A percentile compares a stretch with the other conserved stretches of the same genome.
phyloP scores from a whole-genome alignment of 1,140 invertebrate genomes.

The Panonychus citri region DNA sequence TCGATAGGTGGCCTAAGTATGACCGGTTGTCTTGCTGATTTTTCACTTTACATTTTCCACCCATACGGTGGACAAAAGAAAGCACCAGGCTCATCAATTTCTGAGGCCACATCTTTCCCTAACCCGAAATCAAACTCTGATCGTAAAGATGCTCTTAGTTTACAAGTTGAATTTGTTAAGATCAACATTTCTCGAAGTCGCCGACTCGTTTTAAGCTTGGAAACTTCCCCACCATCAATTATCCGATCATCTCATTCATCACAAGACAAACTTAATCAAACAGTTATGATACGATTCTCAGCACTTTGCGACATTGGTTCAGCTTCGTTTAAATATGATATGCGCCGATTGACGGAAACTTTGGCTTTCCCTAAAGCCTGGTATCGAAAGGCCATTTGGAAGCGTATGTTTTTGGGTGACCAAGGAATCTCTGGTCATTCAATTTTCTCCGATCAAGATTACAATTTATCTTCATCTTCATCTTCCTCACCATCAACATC shows the following conservation, averaged over 20 bases:
- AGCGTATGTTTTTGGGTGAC: conserved; percentile 78
- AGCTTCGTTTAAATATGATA: conserved; percentile 97
- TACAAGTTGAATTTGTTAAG: conserved; percentile 92
- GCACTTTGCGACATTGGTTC: conserved; percentile 85
- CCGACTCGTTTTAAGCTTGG: conserved; percentile 30
- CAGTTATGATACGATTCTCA: conserved; percentile 21
- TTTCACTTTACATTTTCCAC: conserved; percentile 92
- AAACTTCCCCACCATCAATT: background rate
- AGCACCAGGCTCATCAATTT: conserved; percentile 27
- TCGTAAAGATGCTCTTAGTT: conserved; percentile 76
- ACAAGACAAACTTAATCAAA: background rate
- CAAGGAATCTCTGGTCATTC: conserved; percentile 30
- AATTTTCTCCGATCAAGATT: conserved; percentile 25
- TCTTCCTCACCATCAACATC: too few species aligned
- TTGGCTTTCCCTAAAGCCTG: conserved; percentile 93
- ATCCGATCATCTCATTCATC: background rate
- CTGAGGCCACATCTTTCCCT: too few species aligned
- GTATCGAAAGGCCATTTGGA: conserved; percentile 80
- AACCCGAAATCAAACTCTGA: conserved; percentile 47
- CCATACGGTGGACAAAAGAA: conserved; percentile 73
- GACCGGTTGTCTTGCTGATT: conserved; percentile 78
- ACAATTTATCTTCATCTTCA: background rate
- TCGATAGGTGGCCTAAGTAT: conserved; percentile 68
- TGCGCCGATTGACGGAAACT: conserved; percentile 84
- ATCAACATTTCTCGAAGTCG: conserved; percentile 71